Percentiles rank a stretch among this genome's conserved stretches.
These are phyloP conservation scores for Danaus plexippus DNA, from an alignment of 1,140 invertebrate genomes.

Conservation along the genomic window DNA sequence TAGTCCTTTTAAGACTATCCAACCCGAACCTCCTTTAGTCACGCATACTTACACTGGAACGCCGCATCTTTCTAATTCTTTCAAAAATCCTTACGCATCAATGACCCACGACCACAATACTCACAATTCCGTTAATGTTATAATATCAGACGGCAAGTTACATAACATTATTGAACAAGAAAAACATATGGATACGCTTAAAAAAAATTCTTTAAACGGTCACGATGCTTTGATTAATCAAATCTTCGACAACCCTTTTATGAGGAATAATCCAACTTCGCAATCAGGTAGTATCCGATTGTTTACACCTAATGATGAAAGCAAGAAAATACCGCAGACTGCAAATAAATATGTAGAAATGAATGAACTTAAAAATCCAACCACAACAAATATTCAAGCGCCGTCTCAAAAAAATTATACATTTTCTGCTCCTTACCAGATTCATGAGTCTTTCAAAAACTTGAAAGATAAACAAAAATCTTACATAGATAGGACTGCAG, in stretches of 20 bases:
- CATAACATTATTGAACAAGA: slow-evolving; percentile 24
- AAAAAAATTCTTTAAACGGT: slow-evolving; percentile 19
- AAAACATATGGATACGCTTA: slow-evolving; percentile 3
- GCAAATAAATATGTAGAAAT: too few species aligned
- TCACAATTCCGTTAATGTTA: slow-evolving; percentile 24
- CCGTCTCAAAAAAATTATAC: too few species aligned
- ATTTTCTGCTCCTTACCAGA: neutral
- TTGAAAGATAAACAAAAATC: slow-evolving; percentile 11
- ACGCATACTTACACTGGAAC: slow-evolving; percentile 5
- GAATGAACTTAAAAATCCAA: too few species aligned
- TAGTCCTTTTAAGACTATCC: slow-evolving; percentile 37
- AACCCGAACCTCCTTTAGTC: slow-evolving; percentile 31
- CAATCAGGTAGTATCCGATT: slow-evolving; percentile 26
- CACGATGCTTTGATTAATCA: slow-evolving; percentile 28
- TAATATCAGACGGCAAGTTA: slow-evolving; percentile 32
- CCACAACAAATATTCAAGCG: too few species aligned
- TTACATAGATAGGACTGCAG: slow-evolving; percentile 21
- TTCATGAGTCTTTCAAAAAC: slow-evolving; percentile 5
- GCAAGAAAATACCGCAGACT: too few species aligned
- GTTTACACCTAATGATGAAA: too few species aligned
- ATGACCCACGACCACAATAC: neutral
- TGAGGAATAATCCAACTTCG: slow-evolving; percentile 38
- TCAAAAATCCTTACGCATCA: too few species aligned
- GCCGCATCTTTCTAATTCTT: too few species aligned
- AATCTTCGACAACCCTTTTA: slow-evolving; percentile 22